Conservation (phyloP, 2,797 vertebrate species). For the Pipistrellus pygmaeus region DNA sequence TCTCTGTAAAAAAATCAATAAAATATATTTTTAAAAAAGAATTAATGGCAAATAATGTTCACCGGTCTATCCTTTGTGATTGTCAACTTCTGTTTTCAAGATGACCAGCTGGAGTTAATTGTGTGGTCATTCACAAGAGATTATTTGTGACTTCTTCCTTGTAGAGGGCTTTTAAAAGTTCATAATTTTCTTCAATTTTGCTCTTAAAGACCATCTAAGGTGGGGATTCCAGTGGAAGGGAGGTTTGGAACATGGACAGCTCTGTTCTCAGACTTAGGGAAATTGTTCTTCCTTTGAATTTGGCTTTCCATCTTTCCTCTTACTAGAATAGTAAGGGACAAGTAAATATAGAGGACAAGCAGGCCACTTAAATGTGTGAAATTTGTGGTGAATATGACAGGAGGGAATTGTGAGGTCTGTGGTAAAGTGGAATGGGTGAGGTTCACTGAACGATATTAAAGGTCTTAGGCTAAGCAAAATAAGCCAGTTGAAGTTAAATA, state of each 20-base stretch:
- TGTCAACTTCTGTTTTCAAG: not conserved
- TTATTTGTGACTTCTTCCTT: not conserved
- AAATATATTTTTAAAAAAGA: no score
- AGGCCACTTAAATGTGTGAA: not conserved
- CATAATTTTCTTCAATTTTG: not conserved
- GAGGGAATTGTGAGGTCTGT: not conserved
- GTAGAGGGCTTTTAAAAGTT: not conserved
- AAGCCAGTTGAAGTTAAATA: not conserved
- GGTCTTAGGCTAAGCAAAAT: not conserved
- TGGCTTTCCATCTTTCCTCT: constrained; percentile 3
- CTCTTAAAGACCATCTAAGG: not conserved
- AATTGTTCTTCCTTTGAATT: constrained; percentile 27
- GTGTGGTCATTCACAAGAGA: not conserved
- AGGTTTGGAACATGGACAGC: not conserved
- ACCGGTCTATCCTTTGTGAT: not conserved
- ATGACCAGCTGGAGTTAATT: constrained; percentile 3
- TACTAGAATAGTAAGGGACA: not conserved
- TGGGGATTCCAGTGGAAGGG: not conserved
- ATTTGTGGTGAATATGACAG: not conserved
- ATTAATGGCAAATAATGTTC: not conserved
- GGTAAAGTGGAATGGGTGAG: not conserved
- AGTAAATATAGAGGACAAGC: not conserved
- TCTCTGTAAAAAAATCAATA: no score
- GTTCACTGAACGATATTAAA: not conserved
- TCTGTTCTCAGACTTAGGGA: not conserved